Evolutionary conservation across 2,888 invertebrate species (phyloP).

Genomic region (Caenorhabditis doughertyi): DNA sequence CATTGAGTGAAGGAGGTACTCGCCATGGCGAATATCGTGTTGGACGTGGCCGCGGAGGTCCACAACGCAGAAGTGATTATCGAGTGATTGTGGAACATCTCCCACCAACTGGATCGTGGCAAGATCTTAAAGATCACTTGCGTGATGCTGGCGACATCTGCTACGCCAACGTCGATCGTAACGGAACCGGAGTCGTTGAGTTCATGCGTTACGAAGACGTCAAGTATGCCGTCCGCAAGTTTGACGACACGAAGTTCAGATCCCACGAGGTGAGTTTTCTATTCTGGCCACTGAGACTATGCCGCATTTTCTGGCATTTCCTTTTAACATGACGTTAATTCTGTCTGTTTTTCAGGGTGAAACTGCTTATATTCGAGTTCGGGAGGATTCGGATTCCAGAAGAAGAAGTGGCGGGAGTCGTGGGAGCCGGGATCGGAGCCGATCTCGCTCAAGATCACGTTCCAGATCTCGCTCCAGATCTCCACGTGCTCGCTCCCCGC

Average conservation of each 20-base stretch:
- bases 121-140: constrained; percentile 97
- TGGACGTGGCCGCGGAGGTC: constrained; percentile 82
- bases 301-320: no score
- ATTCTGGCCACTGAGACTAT: no score
- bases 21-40: constrained; percentile 87
- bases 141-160: constrained; percentile 99
- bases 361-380: constrained; percentile 96
- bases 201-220: constrained; percentile 97
- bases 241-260: constrained; percentile 97
- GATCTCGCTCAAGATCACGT: constrained; percentile 54
- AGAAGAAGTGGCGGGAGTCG: neutral
- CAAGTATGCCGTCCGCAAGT: constrained; percentile 98
- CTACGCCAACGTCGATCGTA: constrained; percentile 98
- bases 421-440: no score
- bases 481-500: neutral
- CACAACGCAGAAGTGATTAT: constrained; percentile 89
- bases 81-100: constrained; percentile 92
- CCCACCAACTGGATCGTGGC: constrained; percentile 93
- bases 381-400: constrained; percentile 87
- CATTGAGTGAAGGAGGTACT: constrained; percentile 84
- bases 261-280: constrained; percentile 93
- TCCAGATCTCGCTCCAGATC: constrained; percentile 50
- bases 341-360: constrained; percentile 89
- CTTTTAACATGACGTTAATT: no score
- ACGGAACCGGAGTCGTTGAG: constrained; percentile 98